These are phyloP conservation scores for Spisula subtruncata DNA, from an alignment of 2,888 invertebrate species.

Conservation along the genomic window DNA sequence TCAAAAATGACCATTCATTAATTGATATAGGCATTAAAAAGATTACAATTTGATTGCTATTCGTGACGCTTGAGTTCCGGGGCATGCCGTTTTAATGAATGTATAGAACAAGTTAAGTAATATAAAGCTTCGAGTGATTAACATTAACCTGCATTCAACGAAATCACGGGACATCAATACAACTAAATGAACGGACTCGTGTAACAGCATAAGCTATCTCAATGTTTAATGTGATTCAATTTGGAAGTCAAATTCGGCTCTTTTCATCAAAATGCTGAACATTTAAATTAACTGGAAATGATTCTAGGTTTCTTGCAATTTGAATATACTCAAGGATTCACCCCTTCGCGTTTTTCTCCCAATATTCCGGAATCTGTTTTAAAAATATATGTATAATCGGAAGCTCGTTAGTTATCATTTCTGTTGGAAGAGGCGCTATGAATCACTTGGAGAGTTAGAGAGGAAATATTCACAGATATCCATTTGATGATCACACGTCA, in stretches of 20 bases:
- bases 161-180: neutral
- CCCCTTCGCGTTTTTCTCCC: neutral
- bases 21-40: no score
- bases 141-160: no score
- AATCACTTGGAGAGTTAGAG: neutral
- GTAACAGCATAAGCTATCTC: neutral
- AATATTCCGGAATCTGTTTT: neutral
- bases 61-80: no score
- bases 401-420: slow-evolving; percentile 12
- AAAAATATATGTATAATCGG: neutral
- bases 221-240: neutral
- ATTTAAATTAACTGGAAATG: neutral
- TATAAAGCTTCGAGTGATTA: no score
- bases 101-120: no score
- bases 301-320: no score
- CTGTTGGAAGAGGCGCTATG: neutral
- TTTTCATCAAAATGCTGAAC: neutral
- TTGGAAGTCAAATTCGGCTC: neutral
- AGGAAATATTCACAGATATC: neutral
- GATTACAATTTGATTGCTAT: no score
- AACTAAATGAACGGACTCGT: neutral
- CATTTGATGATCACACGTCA: neutral
- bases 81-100: no score
- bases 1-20: no score
- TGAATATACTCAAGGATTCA: no score